These are phyloP conservation scores for Oeneis ivallda DNA, from an alignment of 2,888 invertebrate genomes.

Conservation along the genomic window DNA sequence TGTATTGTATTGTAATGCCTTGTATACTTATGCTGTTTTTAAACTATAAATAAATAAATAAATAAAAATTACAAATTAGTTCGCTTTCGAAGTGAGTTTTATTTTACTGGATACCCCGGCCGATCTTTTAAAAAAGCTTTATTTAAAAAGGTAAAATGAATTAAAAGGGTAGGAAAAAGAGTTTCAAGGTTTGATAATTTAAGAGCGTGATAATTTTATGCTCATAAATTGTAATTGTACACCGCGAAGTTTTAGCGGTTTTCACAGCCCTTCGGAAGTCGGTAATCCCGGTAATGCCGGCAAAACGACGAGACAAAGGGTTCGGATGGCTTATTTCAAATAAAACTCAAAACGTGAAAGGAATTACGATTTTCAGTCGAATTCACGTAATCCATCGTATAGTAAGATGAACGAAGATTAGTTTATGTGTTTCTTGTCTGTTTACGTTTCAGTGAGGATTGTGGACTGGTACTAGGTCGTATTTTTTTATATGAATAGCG, in stretches of 20 bases:
- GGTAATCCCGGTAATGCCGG: constrained; percentile 67
- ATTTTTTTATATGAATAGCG: no score
- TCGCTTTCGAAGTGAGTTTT: no score
- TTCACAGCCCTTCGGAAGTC: constrained; percentile 50
- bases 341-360: constrained; percentile 72
- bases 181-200: not conserved
- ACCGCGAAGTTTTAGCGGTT: constrained; percentile 39
- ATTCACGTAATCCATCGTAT: constrained; percentile 35
- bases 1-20: no score
- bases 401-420: constrained; percentile 24
- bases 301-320: constrained; percentile 70
- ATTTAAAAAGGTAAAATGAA: not conserved
- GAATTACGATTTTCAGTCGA: constrained; percentile 55
- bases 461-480: no score
- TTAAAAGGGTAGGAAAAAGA: not conserved
- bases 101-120: no score
- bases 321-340: constrained; percentile 74
- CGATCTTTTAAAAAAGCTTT: no score
- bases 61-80: no score
- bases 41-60: no score
- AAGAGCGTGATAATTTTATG: constrained; percentile 27
- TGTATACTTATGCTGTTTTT: no score
- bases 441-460: not conserved
- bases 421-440: constrained; percentile 9
- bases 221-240: constrained; percentile 48